Evolutionary conservation across 2,888 invertebrate genomes (phyloP).

Genomic region (Neoscelio sp.): DNA sequence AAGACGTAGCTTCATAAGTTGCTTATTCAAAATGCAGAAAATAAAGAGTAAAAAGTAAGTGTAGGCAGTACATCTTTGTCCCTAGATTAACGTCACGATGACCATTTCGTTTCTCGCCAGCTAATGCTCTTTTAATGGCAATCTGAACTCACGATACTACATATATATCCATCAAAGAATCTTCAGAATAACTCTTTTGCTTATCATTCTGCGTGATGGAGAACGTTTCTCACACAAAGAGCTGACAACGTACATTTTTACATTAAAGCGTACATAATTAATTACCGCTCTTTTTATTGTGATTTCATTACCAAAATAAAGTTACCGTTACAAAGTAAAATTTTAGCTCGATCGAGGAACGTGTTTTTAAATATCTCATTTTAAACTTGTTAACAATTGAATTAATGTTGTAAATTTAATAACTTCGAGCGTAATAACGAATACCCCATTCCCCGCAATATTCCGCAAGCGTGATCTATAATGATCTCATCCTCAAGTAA

Average conservation of each 20-base stretch:
- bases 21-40: slow-evolving; percentile 57
- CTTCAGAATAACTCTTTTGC: slow-evolving; percentile 48
- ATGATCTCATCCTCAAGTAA: slow-evolving; percentile 36
- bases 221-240: slow-evolving; percentile 11
- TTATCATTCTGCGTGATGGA: slow-evolving; percentile 56
- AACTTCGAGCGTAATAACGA: neutral
- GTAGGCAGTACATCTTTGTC: slow-evolving; percentile 67
- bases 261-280: slow-evolving; percentile 45
- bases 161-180: slow-evolving; percentile 51
- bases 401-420: neutral
- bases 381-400: no score
- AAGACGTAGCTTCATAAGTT: slow-evolving; percentile 47
- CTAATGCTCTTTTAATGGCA: slow-evolving; percentile 71
- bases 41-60: slow-evolving; percentile 55
- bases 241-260: slow-evolving; percentile 32
- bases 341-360: no score
- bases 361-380: no score
- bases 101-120: slow-evolving; percentile 63
- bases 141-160: slow-evolving; percentile 54
- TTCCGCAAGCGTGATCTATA: slow-evolving; percentile 11
- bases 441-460: neutral
- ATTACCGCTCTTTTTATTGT: slow-evolving; percentile 33
- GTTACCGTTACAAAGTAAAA: slow-evolving; percentile 11
- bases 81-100: slow-evolving; percentile 69
- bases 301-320: slow-evolving; percentile 24